Evolutionary conservation across 2,797 vertebrate species (phyloP).

Genomic region (Sarcophilus harrisii): DNA sequence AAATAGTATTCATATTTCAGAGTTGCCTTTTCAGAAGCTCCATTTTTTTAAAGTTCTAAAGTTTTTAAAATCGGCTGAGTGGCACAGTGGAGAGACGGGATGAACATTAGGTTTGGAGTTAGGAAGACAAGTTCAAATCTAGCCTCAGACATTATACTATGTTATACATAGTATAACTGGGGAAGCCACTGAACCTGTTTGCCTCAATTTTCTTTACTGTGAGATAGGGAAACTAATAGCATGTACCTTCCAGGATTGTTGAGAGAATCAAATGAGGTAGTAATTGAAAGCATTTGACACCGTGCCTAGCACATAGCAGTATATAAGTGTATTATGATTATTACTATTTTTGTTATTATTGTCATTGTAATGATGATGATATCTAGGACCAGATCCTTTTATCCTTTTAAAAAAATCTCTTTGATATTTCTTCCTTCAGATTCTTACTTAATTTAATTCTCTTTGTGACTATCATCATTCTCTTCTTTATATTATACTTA

Average conservation of each 20-base stretch:
- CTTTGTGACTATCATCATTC: neutral
- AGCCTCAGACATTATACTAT: no score
- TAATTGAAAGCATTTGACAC: neutral
- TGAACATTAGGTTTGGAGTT: neutral
- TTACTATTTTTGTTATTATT: neutral
- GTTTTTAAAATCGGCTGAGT: neutral
- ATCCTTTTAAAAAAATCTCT: neutral
- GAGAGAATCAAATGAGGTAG: neutral
- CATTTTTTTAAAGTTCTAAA: neutral
- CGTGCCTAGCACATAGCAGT: neutral
- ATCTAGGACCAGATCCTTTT: neutral
- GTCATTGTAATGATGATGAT: neutral
- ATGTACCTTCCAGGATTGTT: neutral
- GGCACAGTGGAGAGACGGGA: neutral
- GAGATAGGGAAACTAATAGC: neutral
- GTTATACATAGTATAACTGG: neutral
- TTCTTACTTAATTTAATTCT: neutral
- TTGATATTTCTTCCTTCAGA: neutral
- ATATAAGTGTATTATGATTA: neutral
- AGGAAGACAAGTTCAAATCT: neutral
- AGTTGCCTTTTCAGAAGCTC: neutral
- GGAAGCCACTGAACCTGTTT: neutral
- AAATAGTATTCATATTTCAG: neutral
- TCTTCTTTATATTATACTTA: neutral
- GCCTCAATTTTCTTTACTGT: neutral